Conservation (phyloP, 1,140 invertebrate species). For the Platorchestia sp. region DNA sequence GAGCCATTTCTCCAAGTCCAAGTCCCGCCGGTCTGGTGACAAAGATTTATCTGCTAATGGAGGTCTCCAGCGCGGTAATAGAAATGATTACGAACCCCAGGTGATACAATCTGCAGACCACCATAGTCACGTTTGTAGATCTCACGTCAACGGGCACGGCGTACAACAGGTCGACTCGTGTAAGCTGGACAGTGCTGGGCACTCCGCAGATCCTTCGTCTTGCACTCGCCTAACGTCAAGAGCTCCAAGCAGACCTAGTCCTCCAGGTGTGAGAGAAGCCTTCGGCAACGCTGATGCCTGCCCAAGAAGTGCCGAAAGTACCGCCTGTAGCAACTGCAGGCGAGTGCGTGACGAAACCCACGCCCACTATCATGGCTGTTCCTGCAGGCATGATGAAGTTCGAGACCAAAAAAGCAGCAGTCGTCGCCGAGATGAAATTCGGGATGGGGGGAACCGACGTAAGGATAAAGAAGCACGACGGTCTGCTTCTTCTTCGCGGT, state of each 20-base stretch:
- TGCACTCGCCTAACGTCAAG: not conserved
- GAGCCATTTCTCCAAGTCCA: conserved; percentile 20
- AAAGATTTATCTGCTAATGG: not conserved
- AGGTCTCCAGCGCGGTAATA: not conserved
- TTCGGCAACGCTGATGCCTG: not conserved
- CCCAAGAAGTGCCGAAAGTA: not conserved
- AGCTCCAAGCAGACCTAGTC: not conserved
- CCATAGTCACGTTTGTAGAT: not conserved
- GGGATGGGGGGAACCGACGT: not conserved
- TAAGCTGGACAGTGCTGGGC: not conserved
- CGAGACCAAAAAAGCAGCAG: not conserved
- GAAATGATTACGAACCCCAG: not conserved
- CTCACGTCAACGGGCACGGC: not conserved
- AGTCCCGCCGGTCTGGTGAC: not conserved
- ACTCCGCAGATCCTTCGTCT: not conserved
- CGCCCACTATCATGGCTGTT: not conserved
- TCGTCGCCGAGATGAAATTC: conserved; percentile 42
- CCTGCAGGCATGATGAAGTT: conserved; percentile 5
- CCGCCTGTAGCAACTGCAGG: conserved; percentile 8
- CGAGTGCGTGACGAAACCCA: conserved; percentile 15
- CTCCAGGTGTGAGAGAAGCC: not conserved
- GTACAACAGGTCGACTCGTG: not conserved
- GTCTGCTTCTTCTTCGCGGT: conserved; percentile 68
- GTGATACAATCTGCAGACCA: not conserved
- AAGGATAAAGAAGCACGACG: conserved; percentile 41